A percentile compares a stretch with the other conserved stretches of the same genome.
phyloP scores from a whole-genome alignment of 2,888 invertebrate species.

The Pediacus dermestoides region DNA sequence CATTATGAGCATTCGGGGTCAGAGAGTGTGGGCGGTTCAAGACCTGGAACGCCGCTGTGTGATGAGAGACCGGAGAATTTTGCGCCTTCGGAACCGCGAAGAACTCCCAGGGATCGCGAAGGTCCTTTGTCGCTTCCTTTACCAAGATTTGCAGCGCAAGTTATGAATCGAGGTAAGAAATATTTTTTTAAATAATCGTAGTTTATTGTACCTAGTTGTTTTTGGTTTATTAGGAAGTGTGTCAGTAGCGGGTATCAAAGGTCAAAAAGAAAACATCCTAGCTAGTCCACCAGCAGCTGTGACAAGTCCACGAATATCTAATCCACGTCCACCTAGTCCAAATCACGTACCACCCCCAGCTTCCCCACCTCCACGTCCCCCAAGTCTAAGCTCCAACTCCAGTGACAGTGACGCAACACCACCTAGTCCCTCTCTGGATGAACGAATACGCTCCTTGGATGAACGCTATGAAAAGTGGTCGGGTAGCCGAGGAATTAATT shows the following conservation, averaged over 20 bases:
- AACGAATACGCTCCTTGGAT: constrained; percentile 86
- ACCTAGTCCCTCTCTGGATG: constrained; percentile 79
- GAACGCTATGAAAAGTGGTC: constrained; percentile 93
- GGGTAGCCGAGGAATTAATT: constrained; percentile 60
- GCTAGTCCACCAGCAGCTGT: constrained; percentile 50
- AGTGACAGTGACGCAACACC: constrained; percentile 66
- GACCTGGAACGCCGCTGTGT: constrained; percentile 81
- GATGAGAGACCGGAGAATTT: constrained; percentile 76
- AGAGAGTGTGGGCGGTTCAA: constrained; percentile 65
- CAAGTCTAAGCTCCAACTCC: constrained; percentile 72
- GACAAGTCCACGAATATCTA: constrained; percentile 50
- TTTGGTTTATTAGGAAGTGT: constrained; percentile 34
- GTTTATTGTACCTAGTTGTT: constrained; percentile 43
- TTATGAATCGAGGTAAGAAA: constrained; percentile 31
- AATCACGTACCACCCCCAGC: constrained; percentile 55
- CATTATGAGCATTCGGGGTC: constrained; percentile 58
- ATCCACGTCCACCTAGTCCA: constrained; percentile 44
- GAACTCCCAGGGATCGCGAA: constrained; percentile 56
- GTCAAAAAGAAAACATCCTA: constrained; percentile 43
- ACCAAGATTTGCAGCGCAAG: constrained; percentile 76
- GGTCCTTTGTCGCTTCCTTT: constrained; percentile 78
- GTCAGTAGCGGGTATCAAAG: constrained; percentile 48
- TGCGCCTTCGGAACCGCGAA: constrained; percentile 70
- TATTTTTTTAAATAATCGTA: constrained; percentile 18
- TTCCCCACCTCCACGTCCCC: constrained; percentile 65